phyloP scores from a whole-genome alignment of 2,888 invertebrate genomes.

The Netelia melanura region DNA sequence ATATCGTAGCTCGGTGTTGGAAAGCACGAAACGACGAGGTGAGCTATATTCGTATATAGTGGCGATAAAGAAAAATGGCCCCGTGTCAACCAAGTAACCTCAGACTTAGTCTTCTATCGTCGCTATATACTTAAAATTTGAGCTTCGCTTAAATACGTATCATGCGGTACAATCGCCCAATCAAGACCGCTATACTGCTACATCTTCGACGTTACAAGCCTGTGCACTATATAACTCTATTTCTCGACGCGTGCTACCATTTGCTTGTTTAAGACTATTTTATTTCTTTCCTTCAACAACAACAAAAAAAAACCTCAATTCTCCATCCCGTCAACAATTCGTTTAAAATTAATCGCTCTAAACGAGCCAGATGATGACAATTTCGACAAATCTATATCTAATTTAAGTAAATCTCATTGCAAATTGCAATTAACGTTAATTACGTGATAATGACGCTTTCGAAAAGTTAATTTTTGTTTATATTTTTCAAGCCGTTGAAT shows the following conservation, averaged over 20 bases:
- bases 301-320: neutral
- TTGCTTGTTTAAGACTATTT: neutral
- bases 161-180: slow-evolving; percentile 46
- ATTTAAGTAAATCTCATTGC: too few relatives aligned
- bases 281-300: neutral
- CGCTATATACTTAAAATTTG: slow-evolving; percentile 40
- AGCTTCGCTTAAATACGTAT: slow-evolving; percentile 52
- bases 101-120: slow-evolving; percentile 1
- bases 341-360: too few relatives aligned
- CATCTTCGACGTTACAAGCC: slow-evolving; percentile 16
- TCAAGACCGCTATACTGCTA: slow-evolving; percentile 32
- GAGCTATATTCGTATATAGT: neutral
- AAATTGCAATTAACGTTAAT: too few relatives aligned
- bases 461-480: too few relatives aligned
- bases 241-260: neutral
- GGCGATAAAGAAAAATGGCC: slow-evolving; percentile 37
- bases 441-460: too few relatives aligned
- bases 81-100: slow-evolving; percentile 13
- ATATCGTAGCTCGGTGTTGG: slow-evolving; percentile 25
- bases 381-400: too few relatives aligned
- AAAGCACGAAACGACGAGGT: slow-evolving; percentile 27
- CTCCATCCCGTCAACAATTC: too few relatives aligned
- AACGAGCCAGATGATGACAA: too few relatives aligned
- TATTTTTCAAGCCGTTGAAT: too few relatives aligned
- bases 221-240: neutral